Evolutionary conservation across 2,888 invertebrate species (phyloP).

Genomic region (Aspidiotus destructor): DNA sequence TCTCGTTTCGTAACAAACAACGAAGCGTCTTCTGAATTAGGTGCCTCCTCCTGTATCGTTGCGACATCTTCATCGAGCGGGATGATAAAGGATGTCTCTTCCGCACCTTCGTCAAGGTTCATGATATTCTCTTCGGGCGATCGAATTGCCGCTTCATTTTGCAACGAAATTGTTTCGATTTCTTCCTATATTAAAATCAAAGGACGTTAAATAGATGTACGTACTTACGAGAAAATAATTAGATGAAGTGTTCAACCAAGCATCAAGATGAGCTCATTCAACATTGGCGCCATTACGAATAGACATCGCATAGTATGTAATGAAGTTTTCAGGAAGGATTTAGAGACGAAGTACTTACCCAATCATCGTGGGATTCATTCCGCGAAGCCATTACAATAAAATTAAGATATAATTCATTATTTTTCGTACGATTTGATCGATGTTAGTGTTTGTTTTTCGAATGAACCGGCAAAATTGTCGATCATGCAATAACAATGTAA

Average conservation of each 20-base stretch:
- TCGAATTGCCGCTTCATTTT: constrained; percentile 3
- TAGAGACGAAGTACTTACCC: neutral
- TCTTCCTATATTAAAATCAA: constrained; percentile 4
- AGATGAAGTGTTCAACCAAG: no score
- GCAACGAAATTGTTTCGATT: constrained; percentile 18
- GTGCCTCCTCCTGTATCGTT: neutral
- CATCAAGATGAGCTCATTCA: no score
- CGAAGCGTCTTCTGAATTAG: neutral
- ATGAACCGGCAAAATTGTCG: no score
- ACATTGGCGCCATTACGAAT: no score
- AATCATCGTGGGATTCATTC: neutral
- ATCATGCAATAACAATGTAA: no score
- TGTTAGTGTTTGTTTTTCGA: no score
- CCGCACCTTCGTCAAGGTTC: constrained; percentile 1
- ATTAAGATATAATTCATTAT: neutral
- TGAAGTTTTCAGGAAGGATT: no score
- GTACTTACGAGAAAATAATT: no score
- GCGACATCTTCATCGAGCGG: neutral
- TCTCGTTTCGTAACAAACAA: neutral
- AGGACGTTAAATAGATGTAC: no score
- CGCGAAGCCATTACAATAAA: neutral
- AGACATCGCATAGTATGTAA: no score
- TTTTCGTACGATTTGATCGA: no score
- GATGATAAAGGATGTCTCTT: constrained; percentile 1
- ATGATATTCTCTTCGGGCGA: neutral